These are phyloP conservation scores for Pachymerium ferrugineum DNA, from an alignment of 2,888 invertebrate species.

Conservation along the genomic window DNA sequence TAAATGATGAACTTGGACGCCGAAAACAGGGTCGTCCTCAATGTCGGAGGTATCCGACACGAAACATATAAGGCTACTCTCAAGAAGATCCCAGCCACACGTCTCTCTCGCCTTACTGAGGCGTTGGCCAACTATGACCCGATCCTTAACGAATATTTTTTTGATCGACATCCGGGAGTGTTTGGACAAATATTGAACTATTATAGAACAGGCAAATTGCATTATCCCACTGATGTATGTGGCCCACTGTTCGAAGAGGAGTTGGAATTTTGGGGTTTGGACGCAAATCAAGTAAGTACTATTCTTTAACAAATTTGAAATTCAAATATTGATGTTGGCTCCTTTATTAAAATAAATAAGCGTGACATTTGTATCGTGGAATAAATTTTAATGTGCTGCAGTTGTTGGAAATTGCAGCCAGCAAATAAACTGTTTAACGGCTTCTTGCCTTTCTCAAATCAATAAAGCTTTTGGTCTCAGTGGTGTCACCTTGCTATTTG, in stretches of 20 bases:
- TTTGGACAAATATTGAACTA: slow-evolving; percentile 94
- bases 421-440: too few relatives aligned
- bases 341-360: too few relatives aligned
- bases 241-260: slow-evolving; percentile 99
- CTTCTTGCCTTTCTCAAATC: too few relatives aligned
- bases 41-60: slow-evolving; percentile 96
- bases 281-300: slow-evolving; percentile 76
- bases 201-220: slow-evolving; percentile 96
- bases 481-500: too few relatives aligned
- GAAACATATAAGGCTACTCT: slow-evolving; percentile 93
- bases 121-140: slow-evolving; percentile 99
- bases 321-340: too few relatives aligned
- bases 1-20: slow-evolving; percentile 81
- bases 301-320: neutral
- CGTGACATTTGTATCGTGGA: too few relatives aligned
- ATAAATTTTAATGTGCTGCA: too few relatives aligned
- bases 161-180: slow-evolving; percentile 90
- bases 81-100: slow-evolving; percentile 95
- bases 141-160: slow-evolving; percentile 98
- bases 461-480: too few relatives aligned
- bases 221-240: slow-evolving; percentile 98
- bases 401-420: too few relatives aligned
- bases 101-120: slow-evolving; percentile 81
- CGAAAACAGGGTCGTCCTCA: slow-evolving; percentile 97
- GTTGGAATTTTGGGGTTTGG: slow-evolving; percentile 97